Evolutionary conservation across 1,140 invertebrate genomes (phyloP), one percentile per base, ranked within the genome.

Genomic region (Apis laboriosa): DNA sequence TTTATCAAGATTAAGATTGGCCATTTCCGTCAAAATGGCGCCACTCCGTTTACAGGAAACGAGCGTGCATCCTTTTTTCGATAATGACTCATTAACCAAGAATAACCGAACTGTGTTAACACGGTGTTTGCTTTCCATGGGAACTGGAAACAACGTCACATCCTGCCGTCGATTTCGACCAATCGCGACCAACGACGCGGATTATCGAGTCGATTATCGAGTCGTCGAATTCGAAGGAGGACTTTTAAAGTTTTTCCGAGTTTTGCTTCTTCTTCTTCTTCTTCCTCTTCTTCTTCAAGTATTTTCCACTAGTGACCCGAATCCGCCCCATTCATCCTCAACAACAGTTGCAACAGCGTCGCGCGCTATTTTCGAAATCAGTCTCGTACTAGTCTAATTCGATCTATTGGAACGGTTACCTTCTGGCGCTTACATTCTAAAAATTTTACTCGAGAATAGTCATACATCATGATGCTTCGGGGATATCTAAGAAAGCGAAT

Each of bases 251-350:
- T 86, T 90, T 86, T 91, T 92, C 58, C 28, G 28, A 34, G 70
- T 53, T 51, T 28, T 12, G 58, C 75, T n/a, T 17, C n/a, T 58
- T 56, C 11, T 28, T 83, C 60, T 70, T 51, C 11, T 28, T 77
- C 58, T 63, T 34, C 12, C 24, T 49, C 73, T 63, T 15, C 71
- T 82, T 68, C 55, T 81, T 71, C 70, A 61, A 82, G 84, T 87
- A 82, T 81, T 83, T 87, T 79, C 43, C 56, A 60, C 68, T 28
- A 56, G 21, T 64, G 87, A 87, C 83, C 87, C 83, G 84, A 77
- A 84, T 88, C 55, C 55, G 56, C 63, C 68, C 77, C 90, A 89
- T 89, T 91, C 90, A 90, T 89, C 86, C 82, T 43, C 28, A 34
- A 34, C 34, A 4, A 34, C 2, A 34, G 81, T 84, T 85, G 66